Base-by-base conservation (phyloP, 2,797 vertebrate genomes). In the Numenius phaeopus region DNA sequence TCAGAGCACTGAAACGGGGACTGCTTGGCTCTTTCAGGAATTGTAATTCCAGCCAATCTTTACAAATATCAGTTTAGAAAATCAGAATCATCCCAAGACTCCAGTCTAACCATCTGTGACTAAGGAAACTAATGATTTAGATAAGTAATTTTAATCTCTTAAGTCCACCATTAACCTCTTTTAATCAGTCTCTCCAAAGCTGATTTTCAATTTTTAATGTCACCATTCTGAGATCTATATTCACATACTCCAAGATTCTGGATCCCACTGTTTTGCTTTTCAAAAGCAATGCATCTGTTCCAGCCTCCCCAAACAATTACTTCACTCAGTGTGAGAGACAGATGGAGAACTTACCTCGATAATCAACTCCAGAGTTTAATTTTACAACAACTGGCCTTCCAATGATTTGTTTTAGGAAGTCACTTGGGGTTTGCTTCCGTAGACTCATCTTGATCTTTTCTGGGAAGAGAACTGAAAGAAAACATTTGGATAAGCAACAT, bases 351-450 rank as follows among this genome's bases (percentile, higher is more conserved):
- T 91, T 97, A 99, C 99, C 99, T 99, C 99, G 98, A 97, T 99
- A 99, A 98, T 99, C 99, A 69, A 99, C 99, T 47, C 99, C 99
- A 62, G 99, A 99, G 98, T 99, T 99, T 89, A 99, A 98, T 94
- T 99, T 99, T 72, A 99, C 99, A 19, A 99, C 99, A 93, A 99
- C 99, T 27, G 99, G 99, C 94, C 99, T 99, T 58, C 99, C 99
- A 34, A 99, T 99, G 66, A 99, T 99, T 98, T 99, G 99, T 98
- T 99, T 99, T 92, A 99, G 97, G 92, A 99, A 99, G 98, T 99
- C 99, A 92, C 99, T 99, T 9, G 99, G 99, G 20, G 99, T 99
- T 97, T 99, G 99, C 93, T 99, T 99, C 65, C 99, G 98, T 34
- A 99, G 98, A 97, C 99, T 99, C 99, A 99, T 99, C 93, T 90